These are phyloP conservation scores for Boleophthalmus pectinirostris DNA, from an alignment of 2,113 vertebrate genomes.

Conservation along the genomic window DNA sequence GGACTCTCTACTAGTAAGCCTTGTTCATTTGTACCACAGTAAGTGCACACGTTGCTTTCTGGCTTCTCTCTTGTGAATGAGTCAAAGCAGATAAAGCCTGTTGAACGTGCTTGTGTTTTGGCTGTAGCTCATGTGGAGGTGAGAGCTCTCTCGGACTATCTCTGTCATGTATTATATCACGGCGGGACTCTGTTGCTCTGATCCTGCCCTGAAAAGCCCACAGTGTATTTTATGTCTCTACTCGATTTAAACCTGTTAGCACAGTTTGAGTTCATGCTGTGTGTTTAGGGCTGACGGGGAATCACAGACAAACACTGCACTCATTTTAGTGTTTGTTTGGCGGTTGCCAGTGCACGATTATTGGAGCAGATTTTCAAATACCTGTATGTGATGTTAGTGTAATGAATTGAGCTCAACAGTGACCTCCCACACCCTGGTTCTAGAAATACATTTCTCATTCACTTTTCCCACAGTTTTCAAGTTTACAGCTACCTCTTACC, in stretches of 20 bases:
- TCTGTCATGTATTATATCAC: constrained; percentile 45
- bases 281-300: not conserved
- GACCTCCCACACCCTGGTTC: no score
- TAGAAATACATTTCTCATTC: no score
- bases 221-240: constrained; percentile 33
- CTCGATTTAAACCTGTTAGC: constrained; percentile 36
- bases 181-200: constrained; percentile 36
- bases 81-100: not conserved
- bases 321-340: not conserved
- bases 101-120: not conserved
- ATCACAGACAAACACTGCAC: not conserved
- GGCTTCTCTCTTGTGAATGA: not conserved
- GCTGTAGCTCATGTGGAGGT: constrained; percentile 25
- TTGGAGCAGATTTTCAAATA: not conserved
- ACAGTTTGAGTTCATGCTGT: constrained; percentile 13
- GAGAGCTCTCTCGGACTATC: constrained; percentile 16
- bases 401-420: no score
- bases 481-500: no score
- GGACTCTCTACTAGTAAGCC: no score
- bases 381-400: no score
- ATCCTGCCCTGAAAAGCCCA: constrained; percentile 39
- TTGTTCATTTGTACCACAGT: not conserved
- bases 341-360: not conserved
- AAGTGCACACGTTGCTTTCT: not conserved
- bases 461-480: no score